phyloP scores from a whole-genome alignment of 2,888 invertebrate species.

The Pharmacophagus antenor region DNA sequence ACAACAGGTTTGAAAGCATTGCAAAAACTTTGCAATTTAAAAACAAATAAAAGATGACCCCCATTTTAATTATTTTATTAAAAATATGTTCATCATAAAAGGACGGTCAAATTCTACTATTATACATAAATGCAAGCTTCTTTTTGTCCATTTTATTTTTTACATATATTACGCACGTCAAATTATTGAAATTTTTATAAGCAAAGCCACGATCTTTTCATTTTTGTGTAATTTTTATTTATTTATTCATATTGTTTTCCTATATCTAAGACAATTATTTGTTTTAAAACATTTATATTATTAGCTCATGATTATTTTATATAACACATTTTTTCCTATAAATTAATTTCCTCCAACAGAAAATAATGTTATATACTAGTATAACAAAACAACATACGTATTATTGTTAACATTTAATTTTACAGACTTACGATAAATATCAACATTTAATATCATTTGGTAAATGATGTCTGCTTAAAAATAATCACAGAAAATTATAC shows the following conservation, averaged over 20 bases:
- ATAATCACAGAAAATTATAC: not conserved
- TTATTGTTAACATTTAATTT: not conserved
- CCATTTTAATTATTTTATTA: slow-evolving; percentile 39
- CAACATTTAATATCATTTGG: slow-evolving; percentile 22
- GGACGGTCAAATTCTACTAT: slow-evolving; percentile 38
- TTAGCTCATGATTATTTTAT: too few species aligned
- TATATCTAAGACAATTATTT: too few species aligned
- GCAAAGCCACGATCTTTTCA: slow-evolving; percentile 45
- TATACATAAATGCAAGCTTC: slow-evolving; percentile 37
- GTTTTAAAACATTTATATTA: too few species aligned
- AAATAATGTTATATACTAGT: not conserved
- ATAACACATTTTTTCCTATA: not conserved
- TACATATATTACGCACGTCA: slow-evolving; percentile 28
- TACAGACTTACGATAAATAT: slow-evolving; percentile 5
- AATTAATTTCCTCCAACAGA: not conserved
- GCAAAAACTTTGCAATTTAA: not conserved
- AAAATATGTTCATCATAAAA: slow-evolving; percentile 39
- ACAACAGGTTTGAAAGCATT: not conserved
- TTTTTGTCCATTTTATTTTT: slow-evolving; percentile 23
- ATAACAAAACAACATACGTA: not conserved
- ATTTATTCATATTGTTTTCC: too few species aligned
- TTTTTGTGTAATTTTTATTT: too few species aligned
- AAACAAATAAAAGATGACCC: slow-evolving; percentile 28
- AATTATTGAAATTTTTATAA: slow-evolving; percentile 36
- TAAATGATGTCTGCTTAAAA: slow-evolving; percentile 7